These are phyloP conservation scores for Centropus unirufus DNA, from an alignment of 2,113 vertebrate species.

Conservation along the genomic window DNA sequence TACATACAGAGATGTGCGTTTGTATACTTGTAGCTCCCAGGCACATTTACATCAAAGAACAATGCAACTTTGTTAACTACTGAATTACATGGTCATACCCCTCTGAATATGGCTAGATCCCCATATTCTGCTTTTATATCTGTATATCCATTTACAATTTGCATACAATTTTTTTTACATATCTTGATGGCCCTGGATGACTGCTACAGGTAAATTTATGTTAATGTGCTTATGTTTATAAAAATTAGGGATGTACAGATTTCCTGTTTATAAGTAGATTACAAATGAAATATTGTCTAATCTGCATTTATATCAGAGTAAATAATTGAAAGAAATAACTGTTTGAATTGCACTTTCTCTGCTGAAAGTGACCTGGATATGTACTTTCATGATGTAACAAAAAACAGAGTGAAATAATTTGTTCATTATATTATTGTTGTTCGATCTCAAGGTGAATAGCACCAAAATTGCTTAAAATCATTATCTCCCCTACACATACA, in stretches of 20 bases:
- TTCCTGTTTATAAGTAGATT: neutral
- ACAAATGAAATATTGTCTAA: neutral
- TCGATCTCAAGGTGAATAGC: neutral
- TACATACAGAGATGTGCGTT: neutral
- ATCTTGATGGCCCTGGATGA: neutral
- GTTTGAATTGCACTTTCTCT: neutral
- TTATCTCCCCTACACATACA: neutral
- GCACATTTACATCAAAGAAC: neutral
- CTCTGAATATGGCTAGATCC: neutral
- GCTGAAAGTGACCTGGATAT: neutral
- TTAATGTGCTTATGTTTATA: neutral
- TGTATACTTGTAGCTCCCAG: neutral
- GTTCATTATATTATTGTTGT: neutral
- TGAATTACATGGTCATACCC: neutral
- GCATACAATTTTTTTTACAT: neutral
- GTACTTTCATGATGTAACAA: neutral
- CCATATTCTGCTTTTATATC: neutral
- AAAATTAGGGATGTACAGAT: neutral
- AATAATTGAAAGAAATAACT: neutral
- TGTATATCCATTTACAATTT: neutral
- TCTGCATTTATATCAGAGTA: neutral
- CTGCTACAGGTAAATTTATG: neutral
- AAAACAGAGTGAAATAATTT: rapidly evolving
- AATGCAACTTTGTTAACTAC: neutral
- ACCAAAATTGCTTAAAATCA: neutral